Conservation (phyloP, 2,797 vertebrate species). For the Cygnus olor region DNA sequence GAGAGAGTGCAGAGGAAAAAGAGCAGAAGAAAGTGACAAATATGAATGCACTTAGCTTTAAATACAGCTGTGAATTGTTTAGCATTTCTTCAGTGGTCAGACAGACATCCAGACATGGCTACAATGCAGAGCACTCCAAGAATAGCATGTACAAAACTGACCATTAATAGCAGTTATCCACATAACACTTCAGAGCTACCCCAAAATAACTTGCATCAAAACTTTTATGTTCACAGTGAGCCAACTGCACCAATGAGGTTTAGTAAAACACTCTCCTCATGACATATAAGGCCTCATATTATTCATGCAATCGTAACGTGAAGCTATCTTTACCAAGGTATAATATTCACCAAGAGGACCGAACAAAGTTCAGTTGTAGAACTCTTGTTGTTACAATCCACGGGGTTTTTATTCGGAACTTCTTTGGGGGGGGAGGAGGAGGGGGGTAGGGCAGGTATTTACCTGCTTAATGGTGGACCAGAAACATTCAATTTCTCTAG, state of each 20-base stretch:
- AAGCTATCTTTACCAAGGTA: not conserved
- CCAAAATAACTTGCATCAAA: not conserved
- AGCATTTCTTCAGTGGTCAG: not conserved
- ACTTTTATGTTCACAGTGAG: not conserved
- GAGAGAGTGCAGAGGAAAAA: not conserved
- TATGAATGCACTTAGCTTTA: not conserved
- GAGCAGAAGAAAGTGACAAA: not conserved
- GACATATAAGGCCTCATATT: not conserved
- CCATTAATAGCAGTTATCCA: not conserved
- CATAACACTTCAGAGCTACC: not conserved
- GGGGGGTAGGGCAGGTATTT: not conserved
- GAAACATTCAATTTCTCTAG: constrained; percentile 88
- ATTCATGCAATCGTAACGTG: not conserved
- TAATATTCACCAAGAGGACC: not conserved
- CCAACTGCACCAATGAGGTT: not conserved
- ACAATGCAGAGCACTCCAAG: not conserved
- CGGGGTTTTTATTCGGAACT: not conserved
- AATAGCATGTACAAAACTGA: fast-evolving
- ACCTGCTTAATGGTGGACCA: constrained; percentile 93
- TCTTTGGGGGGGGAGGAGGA: too few relatives aligned
- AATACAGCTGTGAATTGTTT: not conserved
- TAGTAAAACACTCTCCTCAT: not conserved
- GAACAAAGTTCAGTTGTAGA: not conserved
- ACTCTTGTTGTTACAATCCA: not conserved
- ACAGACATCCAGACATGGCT: not conserved